Evolutionary conservation across 2,113 vertebrate genomes (phyloP).

Genomic region (Vombatus ursinus): DNA sequence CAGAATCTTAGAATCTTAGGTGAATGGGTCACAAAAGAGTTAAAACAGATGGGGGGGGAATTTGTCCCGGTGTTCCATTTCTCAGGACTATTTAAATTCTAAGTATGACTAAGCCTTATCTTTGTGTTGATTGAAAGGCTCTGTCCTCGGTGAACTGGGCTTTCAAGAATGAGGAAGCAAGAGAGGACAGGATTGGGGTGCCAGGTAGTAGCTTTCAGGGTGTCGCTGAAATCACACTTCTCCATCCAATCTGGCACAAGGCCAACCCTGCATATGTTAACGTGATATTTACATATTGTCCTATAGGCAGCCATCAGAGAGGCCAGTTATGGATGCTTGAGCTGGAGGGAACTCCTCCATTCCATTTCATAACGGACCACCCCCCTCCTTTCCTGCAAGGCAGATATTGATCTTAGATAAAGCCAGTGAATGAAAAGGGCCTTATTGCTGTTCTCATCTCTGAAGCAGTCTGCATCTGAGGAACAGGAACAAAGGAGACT

Average conservation of each 20-base stretch:
- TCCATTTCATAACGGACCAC: neutral
- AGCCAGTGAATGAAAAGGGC: neutral
- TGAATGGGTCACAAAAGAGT: neutral
- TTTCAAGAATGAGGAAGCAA: neutral
- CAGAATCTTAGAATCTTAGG: neutral
- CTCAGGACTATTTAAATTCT: constrained; percentile 30
- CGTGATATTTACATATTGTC: constrained; percentile 10
- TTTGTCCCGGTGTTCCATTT: constrained; percentile 16
- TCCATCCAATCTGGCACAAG: neutral
- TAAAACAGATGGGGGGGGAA: neutral
- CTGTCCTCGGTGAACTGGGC: neutral
- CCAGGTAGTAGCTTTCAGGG: neutral
- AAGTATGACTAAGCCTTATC: neutral
- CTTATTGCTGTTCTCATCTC: constrained; percentile 28
- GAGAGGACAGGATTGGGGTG: neutral
- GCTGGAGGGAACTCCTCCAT: constrained; percentile 25
- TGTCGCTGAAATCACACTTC: neutral
- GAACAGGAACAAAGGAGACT: neutral
- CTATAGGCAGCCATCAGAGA: constrained; percentile 39
- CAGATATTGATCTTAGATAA: constrained; percentile 55
- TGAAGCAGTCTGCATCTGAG: constrained; percentile 20
- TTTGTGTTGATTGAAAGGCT: neutral
- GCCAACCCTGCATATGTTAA: constrained; percentile 18
- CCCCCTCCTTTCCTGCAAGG: neutral
- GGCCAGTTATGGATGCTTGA: neutral